These are phyloP conservation scores for Ptychoptera albimana DNA, from an alignment of 2,888 invertebrate species.

Conservation along the genomic window DNA sequence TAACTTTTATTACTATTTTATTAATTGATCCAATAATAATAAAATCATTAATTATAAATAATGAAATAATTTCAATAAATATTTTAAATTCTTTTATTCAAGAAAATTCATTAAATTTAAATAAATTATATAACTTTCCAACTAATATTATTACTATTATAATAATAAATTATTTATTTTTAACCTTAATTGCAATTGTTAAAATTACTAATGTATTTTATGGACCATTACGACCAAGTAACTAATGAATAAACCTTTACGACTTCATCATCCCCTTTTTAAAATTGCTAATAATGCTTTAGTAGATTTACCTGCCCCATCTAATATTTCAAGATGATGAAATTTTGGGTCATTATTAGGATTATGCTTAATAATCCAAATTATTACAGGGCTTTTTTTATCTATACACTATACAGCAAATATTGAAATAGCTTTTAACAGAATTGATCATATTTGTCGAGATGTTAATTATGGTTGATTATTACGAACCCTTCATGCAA, in stretches of 20 bases:
- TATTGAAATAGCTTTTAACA: conserved; percentile 45
- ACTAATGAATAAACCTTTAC: conserved; percentile 34
- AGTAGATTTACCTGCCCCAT: conserved; percentile 41
- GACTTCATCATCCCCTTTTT: conserved; percentile 33
- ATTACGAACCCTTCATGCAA: conserved; percentile 39
- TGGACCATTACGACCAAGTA: conserved; percentile 35
- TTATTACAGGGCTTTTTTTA: conserved; percentile 49
- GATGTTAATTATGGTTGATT: conserved; percentile 51
- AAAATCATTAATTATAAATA: conserved; percentile 27
- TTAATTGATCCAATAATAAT: conserved; percentile 17
- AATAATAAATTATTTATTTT: conserved; percentile 42
- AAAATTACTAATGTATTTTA: conserved; percentile 41
- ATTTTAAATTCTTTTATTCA: conserved; percentile 18
- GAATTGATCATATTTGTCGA: conserved; percentile 50
- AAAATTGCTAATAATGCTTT: conserved; percentile 42
- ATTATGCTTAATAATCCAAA: conserved; percentile 46
- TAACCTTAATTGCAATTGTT: conserved; percentile 39
- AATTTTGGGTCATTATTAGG: conserved; percentile 52
- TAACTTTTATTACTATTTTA: conserved; percentile 16
- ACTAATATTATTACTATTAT: conserved; percentile 34
- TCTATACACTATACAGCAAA: conserved; percentile 52
- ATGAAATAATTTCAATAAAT: conserved; percentile 23
- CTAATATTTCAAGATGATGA: conserved; percentile 47
- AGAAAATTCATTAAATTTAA: conserved; percentile 33
- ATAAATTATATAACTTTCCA: conserved; percentile 38